Evolutionary conservation across 2,888 invertebrate species (phyloP).

Genomic region (Gari tellinella): DNA sequence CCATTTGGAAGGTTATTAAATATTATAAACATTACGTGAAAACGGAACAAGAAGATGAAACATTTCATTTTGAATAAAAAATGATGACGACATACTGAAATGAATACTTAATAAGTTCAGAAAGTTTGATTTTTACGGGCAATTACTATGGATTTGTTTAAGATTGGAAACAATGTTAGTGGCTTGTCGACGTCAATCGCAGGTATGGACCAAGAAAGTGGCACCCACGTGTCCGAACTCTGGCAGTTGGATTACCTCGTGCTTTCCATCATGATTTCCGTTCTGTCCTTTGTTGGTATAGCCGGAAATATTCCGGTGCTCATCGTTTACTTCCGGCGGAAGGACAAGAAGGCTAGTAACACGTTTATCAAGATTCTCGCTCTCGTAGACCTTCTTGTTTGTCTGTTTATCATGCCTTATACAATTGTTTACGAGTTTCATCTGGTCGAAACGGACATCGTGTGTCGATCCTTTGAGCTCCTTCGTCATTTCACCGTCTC

Average conservation of each 20-base stretch:
- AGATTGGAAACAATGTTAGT: no score
- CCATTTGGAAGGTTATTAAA: no score
- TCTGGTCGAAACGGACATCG: constrained; percentile 64
- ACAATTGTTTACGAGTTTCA: constrained; percentile 72
- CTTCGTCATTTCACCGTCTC: constrained; percentile 68
- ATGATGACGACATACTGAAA: no score
- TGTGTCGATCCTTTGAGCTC: constrained; percentile 69
- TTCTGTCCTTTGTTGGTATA: constrained; percentile 65
- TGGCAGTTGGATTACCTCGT: constrained; percentile 53
- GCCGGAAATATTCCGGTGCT: constrained; percentile 72
- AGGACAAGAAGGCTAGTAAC: constrained; percentile 64
- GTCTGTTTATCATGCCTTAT: constrained; percentile 72
- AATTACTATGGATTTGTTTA: no score
- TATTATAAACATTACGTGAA: no score
- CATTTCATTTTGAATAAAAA: no score
- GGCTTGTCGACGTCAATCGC: no score
- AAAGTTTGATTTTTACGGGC: no score
- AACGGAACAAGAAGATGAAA: no score
- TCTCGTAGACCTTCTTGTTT: constrained; percentile 70
- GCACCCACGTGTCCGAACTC: background rate
- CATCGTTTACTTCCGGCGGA: constrained; percentile 66
- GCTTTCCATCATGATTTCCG: constrained; percentile 56
- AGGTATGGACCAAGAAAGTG: no score
- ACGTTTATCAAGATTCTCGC: constrained; percentile 74
- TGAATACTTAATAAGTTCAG: no score